These are phyloP conservation scores for Eulacestoma nigropectus DNA, from an alignment of 2,113 vertebrate species.

Conservation along the genomic window DNA sequence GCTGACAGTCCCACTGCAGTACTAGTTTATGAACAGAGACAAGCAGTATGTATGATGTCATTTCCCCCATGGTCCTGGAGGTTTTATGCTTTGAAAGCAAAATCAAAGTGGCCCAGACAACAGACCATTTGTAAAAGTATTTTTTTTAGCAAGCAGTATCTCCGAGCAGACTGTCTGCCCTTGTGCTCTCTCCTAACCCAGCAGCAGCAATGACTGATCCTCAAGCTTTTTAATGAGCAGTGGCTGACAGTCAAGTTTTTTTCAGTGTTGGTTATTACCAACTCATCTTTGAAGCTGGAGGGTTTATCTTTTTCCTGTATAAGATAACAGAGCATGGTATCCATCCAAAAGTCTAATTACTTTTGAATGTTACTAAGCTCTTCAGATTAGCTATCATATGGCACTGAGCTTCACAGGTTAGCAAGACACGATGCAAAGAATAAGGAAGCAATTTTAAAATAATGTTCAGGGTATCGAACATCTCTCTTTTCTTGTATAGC, in stretches of 20 bases:
- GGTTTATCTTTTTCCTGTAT: neutral
- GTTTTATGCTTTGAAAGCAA: neutral
- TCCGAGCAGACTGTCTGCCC: neutral
- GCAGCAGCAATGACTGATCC: neutral
- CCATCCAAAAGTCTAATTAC: neutral
- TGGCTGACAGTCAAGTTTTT: neutral
- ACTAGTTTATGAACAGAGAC: neutral
- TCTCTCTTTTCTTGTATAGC: neutral
- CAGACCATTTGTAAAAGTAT: neutral
- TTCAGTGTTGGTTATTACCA: neutral
- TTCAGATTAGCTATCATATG: neutral
- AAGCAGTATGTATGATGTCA: neutral
- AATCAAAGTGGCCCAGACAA: neutral
- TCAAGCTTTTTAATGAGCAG: neutral
- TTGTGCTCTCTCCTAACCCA: neutral
- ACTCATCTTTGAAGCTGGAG: neutral
- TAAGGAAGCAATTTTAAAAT: neutral
- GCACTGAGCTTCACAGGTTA: neutral
- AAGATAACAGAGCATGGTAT: neutral
- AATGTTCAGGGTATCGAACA: neutral
- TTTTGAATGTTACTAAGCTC: neutral
- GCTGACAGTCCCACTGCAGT: neutral
- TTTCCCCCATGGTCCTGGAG: neutral
- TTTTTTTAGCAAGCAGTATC: neutral
- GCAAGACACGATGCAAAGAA: neutral